A percentile compares a stretch with the other conserved stretches of the same genome.
Conservation (phyloP, 1,140 invertebrate species). For the Holcopasites calliopsidis region DNA sequence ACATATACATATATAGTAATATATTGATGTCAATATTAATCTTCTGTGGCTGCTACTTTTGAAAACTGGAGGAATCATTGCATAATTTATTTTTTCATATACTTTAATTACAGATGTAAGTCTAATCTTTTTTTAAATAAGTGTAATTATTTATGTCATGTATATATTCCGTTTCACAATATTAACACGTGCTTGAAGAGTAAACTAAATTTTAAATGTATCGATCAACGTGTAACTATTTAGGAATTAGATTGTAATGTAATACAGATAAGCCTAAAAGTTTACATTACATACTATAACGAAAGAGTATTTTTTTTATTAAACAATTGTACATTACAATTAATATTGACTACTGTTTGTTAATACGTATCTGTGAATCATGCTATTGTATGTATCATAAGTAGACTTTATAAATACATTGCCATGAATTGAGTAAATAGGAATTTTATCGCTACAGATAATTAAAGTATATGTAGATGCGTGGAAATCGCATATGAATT, state of each 20-base stretch:
- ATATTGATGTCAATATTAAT: constrained; percentile 44
- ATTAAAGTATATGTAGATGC: constrained; percentile 2
- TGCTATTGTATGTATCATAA: not conserved
- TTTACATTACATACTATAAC: constrained; percentile 25
- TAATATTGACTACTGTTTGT: constrained; percentile 16
- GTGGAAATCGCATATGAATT: not conserved
- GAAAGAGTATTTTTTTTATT: not conserved
- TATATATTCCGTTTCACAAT: constrained; percentile 1
- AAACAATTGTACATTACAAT: not conserved
- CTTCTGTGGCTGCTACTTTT: constrained; percentile 10
- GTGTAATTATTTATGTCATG: not conserved
- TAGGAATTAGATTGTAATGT: not conserved
- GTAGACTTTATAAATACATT: not conserved
- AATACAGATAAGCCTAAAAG: not conserved
- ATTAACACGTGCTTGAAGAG: constrained; percentile 25
- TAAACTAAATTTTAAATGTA: constrained; percentile 18
- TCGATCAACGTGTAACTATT: not conserved
- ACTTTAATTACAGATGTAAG: constrained; percentile 3
- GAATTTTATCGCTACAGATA: not conserved
- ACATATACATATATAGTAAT: constrained; percentile 43
- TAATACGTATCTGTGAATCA: not conserved
- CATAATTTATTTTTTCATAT: constrained; percentile 13
- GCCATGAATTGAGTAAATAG: not conserved
- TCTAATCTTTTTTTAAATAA: not conserved
- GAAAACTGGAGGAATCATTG: constrained; percentile 10